Evolutionary conservation across 2,797 vertebrate species (phyloP), one percentile per base, ranked within the genome.

Genomic region (Melanotaenia maccullochi): DNA sequence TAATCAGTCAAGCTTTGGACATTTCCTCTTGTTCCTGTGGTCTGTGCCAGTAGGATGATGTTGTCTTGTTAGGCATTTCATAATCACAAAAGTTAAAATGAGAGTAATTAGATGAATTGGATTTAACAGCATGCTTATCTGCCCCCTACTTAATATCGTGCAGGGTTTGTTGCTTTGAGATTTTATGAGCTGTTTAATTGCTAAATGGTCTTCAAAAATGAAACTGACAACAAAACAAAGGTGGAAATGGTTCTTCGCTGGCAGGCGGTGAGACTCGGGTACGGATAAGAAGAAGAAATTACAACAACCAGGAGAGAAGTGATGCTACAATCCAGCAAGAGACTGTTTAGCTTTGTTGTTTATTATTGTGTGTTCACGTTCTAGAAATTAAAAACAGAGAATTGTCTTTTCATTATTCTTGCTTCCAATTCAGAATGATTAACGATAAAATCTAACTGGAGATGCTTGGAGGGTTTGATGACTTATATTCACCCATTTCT

Each of bases 381-480:
- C 14, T 44, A 44, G 4, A 18, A 18, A 18, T 18, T 5, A 7
- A 44, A 44, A 44, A 1, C 42, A 44, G 3, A 3, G 4, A 64
- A 68, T 78, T 76, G 78, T 85, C 54, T 78, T 76, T 24, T 75
- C 9, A 54, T 87, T 71, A 87, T 87, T 84, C 70, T 13, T 75
- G 81, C 77, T 69, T 76, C 44, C 28, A 9, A 30, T 71, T 86
- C 40, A 78, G 74, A 76, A 44, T 61, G 73, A 78, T 80, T 68
- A 82, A n/a, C 78, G 22, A 74, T 67, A 82, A 77, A 84, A 79
- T 81, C 76, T 72, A 82, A 82, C 76, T 74, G 71, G 73, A 77
- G 78, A 76, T 30, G 62, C 47, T 67, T 54, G 78, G 79, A 60
- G 49, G 76, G 66, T 87, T 75, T 58, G 63, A 64, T 22, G 51